phyloP scores from a whole-genome alignment of 2,797 vertebrate species.

The Taenioides sp. region DNA sequence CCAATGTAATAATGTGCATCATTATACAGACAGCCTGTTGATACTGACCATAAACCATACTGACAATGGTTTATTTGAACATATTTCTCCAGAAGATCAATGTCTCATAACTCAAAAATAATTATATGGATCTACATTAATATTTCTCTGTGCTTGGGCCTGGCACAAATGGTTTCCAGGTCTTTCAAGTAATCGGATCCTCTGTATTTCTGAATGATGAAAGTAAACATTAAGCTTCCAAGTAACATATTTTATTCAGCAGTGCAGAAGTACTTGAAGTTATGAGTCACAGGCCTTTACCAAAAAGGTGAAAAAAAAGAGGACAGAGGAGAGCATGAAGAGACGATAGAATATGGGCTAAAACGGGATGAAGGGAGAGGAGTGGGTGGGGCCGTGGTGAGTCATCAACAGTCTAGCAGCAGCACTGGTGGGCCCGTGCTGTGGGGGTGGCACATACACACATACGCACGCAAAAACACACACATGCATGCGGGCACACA shows the following conservation, averaged over 20 bases:
- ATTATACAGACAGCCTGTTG: neutral
- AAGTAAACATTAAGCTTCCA: neutral
- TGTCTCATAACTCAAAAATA: neutral
- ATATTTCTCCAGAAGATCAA: neutral
- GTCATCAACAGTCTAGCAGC: conserved; percentile 62
- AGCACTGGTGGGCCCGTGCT: conserved; percentile 50
- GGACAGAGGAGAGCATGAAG: neutral
- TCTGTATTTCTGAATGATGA: neutral
- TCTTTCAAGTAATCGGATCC: neutral
- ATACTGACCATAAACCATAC: neutral
- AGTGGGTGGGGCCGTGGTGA: conserved; percentile 57
- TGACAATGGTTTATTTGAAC: neutral
- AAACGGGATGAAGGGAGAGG: conserved; percentile 28
- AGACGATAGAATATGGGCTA: conserved; percentile 15
- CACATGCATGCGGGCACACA: conserved; percentile 41
- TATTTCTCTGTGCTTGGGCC: neutral
- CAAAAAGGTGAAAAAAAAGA: conserved; percentile 4
- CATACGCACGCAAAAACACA: conserved; percentile 40
- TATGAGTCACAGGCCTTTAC: neutral
- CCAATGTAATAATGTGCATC: neutral
- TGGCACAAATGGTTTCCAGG: neutral
- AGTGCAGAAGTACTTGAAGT: neutral
- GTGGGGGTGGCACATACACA: conserved; percentile 68
- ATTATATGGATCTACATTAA: neutral
- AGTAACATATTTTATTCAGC: neutral